A percentile compares a stretch with the other conserved stretches of the same genome.
Evolutionary conservation across 2,797 vertebrate genomes (phyloP).

Genomic region (Hydrocynus forskahlii): DNA sequence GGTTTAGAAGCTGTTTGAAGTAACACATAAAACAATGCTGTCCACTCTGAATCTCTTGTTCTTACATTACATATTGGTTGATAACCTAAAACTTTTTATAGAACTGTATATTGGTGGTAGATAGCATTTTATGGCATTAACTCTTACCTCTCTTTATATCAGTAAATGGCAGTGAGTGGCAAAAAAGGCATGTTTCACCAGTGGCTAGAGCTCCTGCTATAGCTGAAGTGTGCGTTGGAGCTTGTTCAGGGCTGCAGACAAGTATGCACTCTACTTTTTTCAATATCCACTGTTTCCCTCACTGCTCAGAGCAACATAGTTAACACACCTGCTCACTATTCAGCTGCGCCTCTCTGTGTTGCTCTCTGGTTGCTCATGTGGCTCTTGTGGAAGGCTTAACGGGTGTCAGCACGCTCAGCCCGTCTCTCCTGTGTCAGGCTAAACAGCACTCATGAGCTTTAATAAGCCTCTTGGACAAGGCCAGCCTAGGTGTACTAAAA

Average conservation of each 20-base stretch:
- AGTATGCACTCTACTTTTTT: background rate
- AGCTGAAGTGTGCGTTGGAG: slow-evolving; percentile 29
- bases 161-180: background rate
- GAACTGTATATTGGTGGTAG: background rate
- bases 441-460: slow-evolving; percentile 36
- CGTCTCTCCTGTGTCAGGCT: background rate
- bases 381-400: background rate
- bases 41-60: no score
- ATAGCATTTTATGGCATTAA: background rate
- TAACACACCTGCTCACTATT: slow-evolving; percentile 21
- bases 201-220: slow-evolving; percentile 24
- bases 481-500: slow-evolving; percentile 9
- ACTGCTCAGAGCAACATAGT: slow-evolving; percentile 4
- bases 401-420: background rate
- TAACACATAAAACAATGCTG: no score
- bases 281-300: background rate
- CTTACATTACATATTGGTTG: no score
- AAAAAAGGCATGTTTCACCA: background rate
- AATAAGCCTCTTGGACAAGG: slow-evolving; percentile 14
- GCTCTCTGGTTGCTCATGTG: slow-evolving; percentile 3
- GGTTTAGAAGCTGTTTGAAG: no score
- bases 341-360: slow-evolving; percentile 10
- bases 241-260: slow-evolving; percentile 44
- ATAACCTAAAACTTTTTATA: background rate
- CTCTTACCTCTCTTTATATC: background rate